A percentile compares a stretch with the other conserved stretches of the same genome.
Conservation (phyloP, 2,797 vertebrate genomes). For the Siniperca scherzeri region DNA sequence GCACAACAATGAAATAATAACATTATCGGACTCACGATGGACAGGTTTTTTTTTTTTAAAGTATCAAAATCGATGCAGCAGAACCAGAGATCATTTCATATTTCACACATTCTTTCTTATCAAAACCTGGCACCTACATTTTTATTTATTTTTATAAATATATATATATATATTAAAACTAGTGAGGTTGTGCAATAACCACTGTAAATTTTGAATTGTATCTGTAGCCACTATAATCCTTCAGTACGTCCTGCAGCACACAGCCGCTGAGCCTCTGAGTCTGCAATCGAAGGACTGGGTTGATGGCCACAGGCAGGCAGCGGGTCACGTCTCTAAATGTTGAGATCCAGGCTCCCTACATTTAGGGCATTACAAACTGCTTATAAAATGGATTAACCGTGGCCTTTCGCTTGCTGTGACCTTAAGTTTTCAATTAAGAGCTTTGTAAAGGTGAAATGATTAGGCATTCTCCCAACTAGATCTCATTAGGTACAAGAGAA, state of each 20-base stretch:
- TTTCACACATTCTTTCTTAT: too few species aligned
- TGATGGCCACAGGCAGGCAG: constrained; percentile 9
- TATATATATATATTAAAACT: too few species aligned
- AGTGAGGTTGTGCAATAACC: too few species aligned
- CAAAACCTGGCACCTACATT: too few species aligned
- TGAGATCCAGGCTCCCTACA: constrained; percentile 1
- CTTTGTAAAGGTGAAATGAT: constrained; percentile 51
- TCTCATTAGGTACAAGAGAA: constrained; percentile 21
- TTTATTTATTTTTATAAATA: too few species aligned
- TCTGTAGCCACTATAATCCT: not conserved
- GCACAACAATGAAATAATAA: not conserved
- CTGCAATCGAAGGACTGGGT: constrained; percentile 13
- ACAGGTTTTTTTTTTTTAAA: too few species aligned
- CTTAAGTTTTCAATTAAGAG: constrained; percentile 54
- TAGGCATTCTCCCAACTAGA: not conserved
- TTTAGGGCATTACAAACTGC: constrained; percentile 23
- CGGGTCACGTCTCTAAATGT: constrained; percentile 18
- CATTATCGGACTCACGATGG: too few species aligned
- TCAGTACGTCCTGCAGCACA: constrained; percentile 15
- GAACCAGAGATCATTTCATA: too few species aligned
- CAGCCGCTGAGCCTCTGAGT: constrained; percentile 7
- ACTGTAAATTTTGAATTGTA: too few species aligned
- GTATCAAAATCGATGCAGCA: too few species aligned
- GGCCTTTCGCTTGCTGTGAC: constrained; percentile 39
- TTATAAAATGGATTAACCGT: constrained; percentile 25